Conservation (phyloP, 2,113 vertebrate species). For the Gadus chalcogrammus region DNA sequence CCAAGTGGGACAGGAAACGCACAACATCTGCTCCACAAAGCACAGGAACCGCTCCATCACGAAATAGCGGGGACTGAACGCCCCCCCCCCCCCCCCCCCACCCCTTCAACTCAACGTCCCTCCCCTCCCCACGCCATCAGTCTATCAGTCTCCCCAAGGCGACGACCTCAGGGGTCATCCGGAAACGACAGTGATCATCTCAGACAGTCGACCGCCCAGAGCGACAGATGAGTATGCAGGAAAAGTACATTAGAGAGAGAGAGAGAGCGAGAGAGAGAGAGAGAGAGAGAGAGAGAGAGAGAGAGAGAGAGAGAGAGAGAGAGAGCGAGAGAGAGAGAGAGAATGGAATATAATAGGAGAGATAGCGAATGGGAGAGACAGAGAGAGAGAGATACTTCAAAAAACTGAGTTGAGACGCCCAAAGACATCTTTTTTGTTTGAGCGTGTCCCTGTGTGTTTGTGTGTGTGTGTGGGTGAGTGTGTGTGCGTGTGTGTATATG, state of each 20-base stretch:
- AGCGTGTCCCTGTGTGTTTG: no score
- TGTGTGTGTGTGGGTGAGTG: not conserved
- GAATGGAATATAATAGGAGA: no score
- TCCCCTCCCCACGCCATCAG: not conserved
- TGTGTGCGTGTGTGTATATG: not conserved
- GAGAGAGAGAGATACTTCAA: no score
- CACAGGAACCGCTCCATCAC: constrained; percentile 24
- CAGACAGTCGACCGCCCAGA: not conserved
- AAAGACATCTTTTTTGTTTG: no score
- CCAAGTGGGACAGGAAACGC: constrained; percentile 49
- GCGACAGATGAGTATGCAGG: constrained; percentile 1
- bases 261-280: not conserved
- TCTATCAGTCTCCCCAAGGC: constrained; percentile 11
- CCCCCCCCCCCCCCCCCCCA: no score
- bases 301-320: not conserved
- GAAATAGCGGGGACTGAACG: not conserved
- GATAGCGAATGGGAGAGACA: no score
- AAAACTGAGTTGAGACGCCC: no score
- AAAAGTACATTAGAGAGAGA: not conserved
- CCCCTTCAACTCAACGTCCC: no score
- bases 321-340: not conserved
- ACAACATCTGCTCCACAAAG: constrained; percentile 45
- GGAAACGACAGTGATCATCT: constrained; percentile 16
- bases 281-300: not conserved
- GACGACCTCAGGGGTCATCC: constrained; percentile 14